A percentile compares a stretch with the other conserved stretches of the same genome.
Evolutionary conservation across 2,797 vertebrate genomes (phyloP).

Genomic region (Coendou prehensilis): DNA sequence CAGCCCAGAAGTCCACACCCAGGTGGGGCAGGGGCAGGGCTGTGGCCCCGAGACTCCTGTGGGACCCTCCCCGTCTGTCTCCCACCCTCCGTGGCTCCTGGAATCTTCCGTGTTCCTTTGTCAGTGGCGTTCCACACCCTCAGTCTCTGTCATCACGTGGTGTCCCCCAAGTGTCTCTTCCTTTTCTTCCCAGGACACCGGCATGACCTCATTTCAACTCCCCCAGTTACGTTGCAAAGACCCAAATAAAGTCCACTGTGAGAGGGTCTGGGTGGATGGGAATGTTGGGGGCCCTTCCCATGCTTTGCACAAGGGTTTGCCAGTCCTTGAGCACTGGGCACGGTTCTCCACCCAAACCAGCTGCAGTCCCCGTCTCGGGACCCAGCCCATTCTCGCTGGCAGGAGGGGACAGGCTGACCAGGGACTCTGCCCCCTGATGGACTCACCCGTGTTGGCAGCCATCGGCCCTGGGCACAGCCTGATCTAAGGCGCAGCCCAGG

Average conservation of each 20-base stretch:
- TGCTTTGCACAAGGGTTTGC: no score
- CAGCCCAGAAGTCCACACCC: neutral
- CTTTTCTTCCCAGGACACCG: neutral
- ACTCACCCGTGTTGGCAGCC: accelerated
- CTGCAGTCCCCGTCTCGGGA: no score
- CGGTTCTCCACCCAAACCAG: accelerated
- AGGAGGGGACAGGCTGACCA: accelerated
- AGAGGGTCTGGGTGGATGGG: neutral
- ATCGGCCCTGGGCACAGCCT: accelerated
- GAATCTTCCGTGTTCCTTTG: neutral
- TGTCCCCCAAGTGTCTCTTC: accelerated
- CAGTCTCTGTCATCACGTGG: accelerated
- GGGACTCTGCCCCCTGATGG: neutral
- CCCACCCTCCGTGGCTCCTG: accelerated
- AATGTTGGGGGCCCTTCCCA: neutral
- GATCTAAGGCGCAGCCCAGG: neutral
- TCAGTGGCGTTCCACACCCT: accelerated
- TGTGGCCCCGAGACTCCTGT: accelerated
- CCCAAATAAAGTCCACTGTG: neutral
- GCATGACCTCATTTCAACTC: accelerated
- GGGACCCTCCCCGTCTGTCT: neutral
- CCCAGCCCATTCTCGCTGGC: neutral
- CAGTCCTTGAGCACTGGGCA: accelerated
- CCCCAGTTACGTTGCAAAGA: neutral
- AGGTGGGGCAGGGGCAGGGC: no score